These are phyloP conservation scores for Lycia hirtaria DNA, from an alignment of 2,888 invertebrate species.

Conservation along the genomic window DNA sequence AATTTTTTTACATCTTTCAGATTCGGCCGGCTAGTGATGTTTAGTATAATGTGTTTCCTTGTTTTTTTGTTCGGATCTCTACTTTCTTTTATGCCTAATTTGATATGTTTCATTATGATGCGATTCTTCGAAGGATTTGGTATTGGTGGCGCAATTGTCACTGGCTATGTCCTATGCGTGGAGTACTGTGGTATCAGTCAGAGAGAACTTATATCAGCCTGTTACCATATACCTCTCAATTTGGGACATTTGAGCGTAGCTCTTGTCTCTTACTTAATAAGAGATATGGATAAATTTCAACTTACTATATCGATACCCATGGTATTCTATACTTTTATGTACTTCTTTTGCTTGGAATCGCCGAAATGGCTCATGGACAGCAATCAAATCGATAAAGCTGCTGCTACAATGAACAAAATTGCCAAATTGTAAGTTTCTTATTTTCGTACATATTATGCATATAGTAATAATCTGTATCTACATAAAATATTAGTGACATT, in stretches of 20 bases:
- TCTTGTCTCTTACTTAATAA: slow-evolving; percentile 65
- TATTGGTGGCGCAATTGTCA: slow-evolving; percentile 67
- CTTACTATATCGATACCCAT: slow-evolving; percentile 64
- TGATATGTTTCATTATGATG: slow-evolving; percentile 53
- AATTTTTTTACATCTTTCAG: too few species aligned
- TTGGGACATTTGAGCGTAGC: slow-evolving; percentile 63
- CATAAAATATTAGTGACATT: too few species aligned
- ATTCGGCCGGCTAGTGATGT: slow-evolving; percentile 61
- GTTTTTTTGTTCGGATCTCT: slow-evolving; percentile 58
- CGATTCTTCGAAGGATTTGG: slow-evolving; percentile 68
- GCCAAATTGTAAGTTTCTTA: slow-evolving; percentile 60
- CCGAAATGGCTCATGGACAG: slow-evolving; percentile 74
- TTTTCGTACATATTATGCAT: too few species aligned
- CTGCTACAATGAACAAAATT: slow-evolving; percentile 59
- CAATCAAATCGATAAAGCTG: slow-evolving; percentile 53
- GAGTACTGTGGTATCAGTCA: slow-evolving; percentile 65
- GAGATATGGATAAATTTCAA: slow-evolving; percentile 63
- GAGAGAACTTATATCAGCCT: slow-evolving; percentile 62
- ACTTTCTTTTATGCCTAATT: slow-evolving; percentile 57
- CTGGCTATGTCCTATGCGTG: slow-evolving; percentile 63
- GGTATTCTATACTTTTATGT: slow-evolving; percentile 50
- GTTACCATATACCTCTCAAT: slow-evolving; percentile 68
- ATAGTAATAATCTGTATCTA: too few species aligned
- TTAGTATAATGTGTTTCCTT: slow-evolving; percentile 50
- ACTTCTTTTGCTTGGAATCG: slow-evolving; percentile 62